These are phyloP conservation scores for Bungarus multicinctus DNA, from an alignment of 2,113 vertebrate genomes.

Conservation along the genomic window DNA sequence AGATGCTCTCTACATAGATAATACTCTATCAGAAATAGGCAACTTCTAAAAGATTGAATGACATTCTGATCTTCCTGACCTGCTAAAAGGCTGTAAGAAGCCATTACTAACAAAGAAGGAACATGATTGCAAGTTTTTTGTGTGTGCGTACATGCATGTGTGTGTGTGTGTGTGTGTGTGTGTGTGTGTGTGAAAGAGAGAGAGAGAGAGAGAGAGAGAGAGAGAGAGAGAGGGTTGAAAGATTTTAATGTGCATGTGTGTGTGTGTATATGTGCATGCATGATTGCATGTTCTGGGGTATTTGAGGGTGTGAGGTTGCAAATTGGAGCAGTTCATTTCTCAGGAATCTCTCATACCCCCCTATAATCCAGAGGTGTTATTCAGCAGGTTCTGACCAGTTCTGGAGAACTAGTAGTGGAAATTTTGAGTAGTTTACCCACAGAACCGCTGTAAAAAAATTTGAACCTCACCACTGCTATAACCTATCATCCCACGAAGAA, in stretches of 20 bases:
- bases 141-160: not conserved
- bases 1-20: not conserved
- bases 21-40: not conserved
- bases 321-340: not conserved
- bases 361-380: not conserved
- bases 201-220: no score
- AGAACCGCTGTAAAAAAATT: no score
- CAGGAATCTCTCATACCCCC: not conserved
- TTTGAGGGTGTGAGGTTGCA: not conserved
- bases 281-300: not conserved
- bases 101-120: not conserved
- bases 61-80: not conserved
- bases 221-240: no score
- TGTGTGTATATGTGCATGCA: not conserved
- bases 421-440: no score
- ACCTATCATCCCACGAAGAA: not conserved
- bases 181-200: no score
- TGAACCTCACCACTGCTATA: no score
- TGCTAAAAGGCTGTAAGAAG: not conserved
- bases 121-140: not conserved
- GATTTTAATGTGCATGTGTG: not conserved
- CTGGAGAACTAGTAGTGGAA: no score
- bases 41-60: not conserved
- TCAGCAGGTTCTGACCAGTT: no score
- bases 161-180: no score